Conservation (phyloP, 1,140 invertebrate species). For the Formica selysi region DNA sequence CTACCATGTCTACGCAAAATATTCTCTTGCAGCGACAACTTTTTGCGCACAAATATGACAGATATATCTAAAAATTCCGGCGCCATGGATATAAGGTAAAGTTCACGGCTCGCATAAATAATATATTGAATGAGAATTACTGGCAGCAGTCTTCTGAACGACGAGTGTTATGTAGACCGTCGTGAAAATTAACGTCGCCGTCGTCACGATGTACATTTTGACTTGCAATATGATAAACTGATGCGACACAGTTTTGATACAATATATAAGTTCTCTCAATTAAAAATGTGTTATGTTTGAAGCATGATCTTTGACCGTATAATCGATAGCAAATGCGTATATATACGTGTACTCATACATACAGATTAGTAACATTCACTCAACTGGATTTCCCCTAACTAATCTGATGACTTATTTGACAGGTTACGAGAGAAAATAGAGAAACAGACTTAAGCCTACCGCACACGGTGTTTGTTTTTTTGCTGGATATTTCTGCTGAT, state of each 20-base stretch:
- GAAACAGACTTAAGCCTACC: not conserved
- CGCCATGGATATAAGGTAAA: not conserved
- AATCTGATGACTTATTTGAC: not conserved
- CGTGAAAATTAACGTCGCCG: not conserved
- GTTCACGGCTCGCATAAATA: slow-evolving; percentile 9
- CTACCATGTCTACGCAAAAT: not conserved
- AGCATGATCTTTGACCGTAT: slow-evolving; percentile 23
- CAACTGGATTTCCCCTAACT: not conserved
- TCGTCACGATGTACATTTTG: slow-evolving; percentile 28
- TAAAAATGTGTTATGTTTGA: not conserved
- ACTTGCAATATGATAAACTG: slow-evolving; percentile 22
- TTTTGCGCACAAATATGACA: not conserved
- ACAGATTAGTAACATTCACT: not conserved
- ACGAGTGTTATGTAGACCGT: not conserved
- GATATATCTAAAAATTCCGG: slow-evolving; percentile 22
- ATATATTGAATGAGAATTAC: slow-evolving; percentile 39
- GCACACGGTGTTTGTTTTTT: no score
- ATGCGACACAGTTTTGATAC: not conserved
- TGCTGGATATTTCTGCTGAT: no score
- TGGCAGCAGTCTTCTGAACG: not conserved
- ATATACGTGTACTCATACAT: not conserved
- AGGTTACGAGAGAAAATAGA: not conserved
- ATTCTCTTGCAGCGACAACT: not conserved
- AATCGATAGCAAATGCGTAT: not conserved
- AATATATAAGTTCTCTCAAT: slow-evolving; percentile 32